Evolutionary conservation across 2,113 vertebrate species (phyloP).

Genomic region (Peromyscus polionotus): DNA sequence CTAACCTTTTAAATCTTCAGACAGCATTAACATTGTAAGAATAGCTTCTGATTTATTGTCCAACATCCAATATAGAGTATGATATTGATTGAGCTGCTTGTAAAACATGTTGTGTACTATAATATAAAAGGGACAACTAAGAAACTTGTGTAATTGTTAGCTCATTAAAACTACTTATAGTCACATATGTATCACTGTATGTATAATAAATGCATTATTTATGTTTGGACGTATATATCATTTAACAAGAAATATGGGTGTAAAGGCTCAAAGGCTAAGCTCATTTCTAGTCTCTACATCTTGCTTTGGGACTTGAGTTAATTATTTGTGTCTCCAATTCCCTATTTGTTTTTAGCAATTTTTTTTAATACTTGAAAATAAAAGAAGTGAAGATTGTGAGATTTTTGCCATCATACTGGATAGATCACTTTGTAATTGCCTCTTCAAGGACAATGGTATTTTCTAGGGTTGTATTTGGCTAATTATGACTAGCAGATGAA

Average conservation of each 20-base stretch:
- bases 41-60: neutral
- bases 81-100: neutral
- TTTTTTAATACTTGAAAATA: neutral
- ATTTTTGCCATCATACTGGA: neutral
- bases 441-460: neutral
- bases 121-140: neutral
- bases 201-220: too few relatives aligned
- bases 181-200: neutral
- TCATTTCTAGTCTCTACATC: neutral
- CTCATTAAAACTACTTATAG: neutral
- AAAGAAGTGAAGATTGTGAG: neutral
- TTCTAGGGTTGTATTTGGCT: neutral
- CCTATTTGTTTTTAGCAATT: neutral
- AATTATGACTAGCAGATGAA: neutral
- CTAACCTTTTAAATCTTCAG: neutral
- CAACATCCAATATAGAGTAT: neutral
- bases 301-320: neutral
- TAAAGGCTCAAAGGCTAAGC: neutral
- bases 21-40: neutral
- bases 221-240: neutral
- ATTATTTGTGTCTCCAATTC: neutral
- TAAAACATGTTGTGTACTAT: neutral
- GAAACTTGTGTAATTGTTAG: neutral
- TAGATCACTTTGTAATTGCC: neutral
- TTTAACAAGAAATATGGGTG: neutral